Evolutionary conservation across 2,888 invertebrate genomes (phyloP).

Genomic region (Lycophotia porphyrea): DNA sequence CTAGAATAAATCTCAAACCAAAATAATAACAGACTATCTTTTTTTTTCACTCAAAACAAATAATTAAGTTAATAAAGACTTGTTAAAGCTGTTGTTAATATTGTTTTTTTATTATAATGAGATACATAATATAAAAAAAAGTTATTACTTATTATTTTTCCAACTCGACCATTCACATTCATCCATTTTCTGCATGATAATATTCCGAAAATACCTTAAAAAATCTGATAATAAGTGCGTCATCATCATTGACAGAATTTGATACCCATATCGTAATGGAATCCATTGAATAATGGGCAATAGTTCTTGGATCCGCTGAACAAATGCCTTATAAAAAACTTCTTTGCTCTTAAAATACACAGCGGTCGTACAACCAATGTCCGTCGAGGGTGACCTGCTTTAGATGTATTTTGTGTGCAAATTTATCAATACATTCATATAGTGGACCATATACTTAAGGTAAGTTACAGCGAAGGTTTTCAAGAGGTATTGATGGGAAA

Average conservation of each 20-base stretch:
- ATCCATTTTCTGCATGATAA: not conserved
- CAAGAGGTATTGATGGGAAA: no score
- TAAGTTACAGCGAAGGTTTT: no score
- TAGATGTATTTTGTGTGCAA: not conserved
- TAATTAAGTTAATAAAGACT: not conserved
- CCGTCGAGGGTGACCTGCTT: not conserved
- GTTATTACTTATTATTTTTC: not conserved
- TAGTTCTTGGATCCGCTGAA: not conserved
- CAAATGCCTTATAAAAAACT: not conserved
- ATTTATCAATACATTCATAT: no score
- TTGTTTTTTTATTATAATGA: not conserved
- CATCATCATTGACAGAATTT: not conserved
- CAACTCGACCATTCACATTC: not conserved
- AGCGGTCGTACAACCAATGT: not conserved
- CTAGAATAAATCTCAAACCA: constrained; percentile 16
- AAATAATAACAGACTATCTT: not conserved
- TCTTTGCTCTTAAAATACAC: not conserved
- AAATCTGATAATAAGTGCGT: not conserved
- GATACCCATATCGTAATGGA: no score
- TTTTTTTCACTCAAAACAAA: not conserved
- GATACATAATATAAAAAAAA: not conserved
- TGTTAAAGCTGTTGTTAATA: constrained; percentile 22
- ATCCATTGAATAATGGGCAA: not conserved
- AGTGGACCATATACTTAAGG: not conserved
- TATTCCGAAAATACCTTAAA: not conserved